Base-by-base conservation (phyloP, 2,888 invertebrate species). In the Cephus nigrinus region DNA sequence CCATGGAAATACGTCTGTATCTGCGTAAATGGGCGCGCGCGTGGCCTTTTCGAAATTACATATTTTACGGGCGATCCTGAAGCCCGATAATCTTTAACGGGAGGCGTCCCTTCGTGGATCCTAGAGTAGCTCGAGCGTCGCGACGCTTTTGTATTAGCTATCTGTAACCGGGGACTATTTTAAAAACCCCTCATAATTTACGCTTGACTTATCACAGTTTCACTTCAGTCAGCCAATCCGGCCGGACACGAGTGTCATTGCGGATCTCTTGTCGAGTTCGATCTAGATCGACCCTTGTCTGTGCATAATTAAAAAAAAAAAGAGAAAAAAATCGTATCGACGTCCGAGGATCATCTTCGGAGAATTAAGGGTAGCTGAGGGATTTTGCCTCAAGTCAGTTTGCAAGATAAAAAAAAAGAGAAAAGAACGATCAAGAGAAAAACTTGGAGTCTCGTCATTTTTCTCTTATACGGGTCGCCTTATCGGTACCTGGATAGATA, bases 21-120 rank as follows among this genome's bases (percentile, higher is more conserved):
- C 1, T 15, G 40, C 40, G 40, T 15, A 40, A 75, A 77, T 75
- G 77, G 55, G 74, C 75, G 77, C 69, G 77, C 69, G 40, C 15
- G 36, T 36, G 15, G 5, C 40, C 15, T 40, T 40, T 77, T 71
- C 77, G 55, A 74, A 77, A 77, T 77, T 77, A 77, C 77, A 77
- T 77, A 77, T 77, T 77, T 77, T 77, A 77, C 74, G 69, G 77
- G 31, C 77, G 77, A 77, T 77, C 40, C 75, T 55, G 71, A 69
- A 77, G 74, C 40, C 40, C 71, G 74, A 77, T 77, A 77, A 40
- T 32, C 69, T 30, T 32, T 74, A 69, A 69, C 77, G 77, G 40
- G 40, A 5, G 12, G 35, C 40, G 40, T 40, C 15, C 40, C 40
- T 40, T 40, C 40, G 0, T 1, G 4, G 36, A 40, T 15, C 40